Percentiles rank a stretch among this genome's conserved stretches.
Evolutionary conservation across 2,113 vertebrate genomes (phyloP).

Genomic region (Sphyrna mokarran): DNA sequence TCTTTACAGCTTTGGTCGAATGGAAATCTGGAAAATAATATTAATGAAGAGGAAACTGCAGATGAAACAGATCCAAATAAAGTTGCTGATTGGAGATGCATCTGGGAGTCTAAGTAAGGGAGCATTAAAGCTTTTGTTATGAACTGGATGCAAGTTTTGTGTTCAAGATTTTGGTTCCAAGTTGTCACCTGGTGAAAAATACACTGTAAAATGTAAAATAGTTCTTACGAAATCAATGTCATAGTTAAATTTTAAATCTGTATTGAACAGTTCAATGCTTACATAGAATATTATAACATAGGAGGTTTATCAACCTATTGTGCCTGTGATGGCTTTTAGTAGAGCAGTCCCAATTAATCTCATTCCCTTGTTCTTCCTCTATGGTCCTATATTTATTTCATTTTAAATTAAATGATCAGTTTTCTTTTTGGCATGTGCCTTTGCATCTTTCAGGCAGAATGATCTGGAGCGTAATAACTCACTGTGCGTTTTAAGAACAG

Average conservation of each 20-base stretch:
- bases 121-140: background rate
- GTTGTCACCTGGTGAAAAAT: background rate
- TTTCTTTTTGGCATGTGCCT: background rate
- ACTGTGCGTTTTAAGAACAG: background rate
- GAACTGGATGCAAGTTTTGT: background rate
- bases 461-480: background rate
- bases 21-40: slow-evolving; percentile 46
- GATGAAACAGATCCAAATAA: slow-evolving; percentile 47
- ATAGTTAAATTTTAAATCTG: background rate
- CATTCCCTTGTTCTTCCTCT: background rate
- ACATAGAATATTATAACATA: background rate
- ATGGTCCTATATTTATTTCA: background rate
- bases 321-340: background rate
- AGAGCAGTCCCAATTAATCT: background rate
- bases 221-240: background rate
- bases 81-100: slow-evolving; percentile 71
- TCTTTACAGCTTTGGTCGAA: slow-evolving; percentile 84
- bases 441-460: background rate
- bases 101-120: slow-evolving; percentile 93
- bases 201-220: background rate
- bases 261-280: background rate
- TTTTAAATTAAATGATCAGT: background rate
- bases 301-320: background rate
- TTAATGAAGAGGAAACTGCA: slow-evolving; percentile 51
- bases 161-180: background rate